phyloP scores from a whole-genome alignment of 2,888 invertebrate species.

The Clanis bilineata region DNA sequence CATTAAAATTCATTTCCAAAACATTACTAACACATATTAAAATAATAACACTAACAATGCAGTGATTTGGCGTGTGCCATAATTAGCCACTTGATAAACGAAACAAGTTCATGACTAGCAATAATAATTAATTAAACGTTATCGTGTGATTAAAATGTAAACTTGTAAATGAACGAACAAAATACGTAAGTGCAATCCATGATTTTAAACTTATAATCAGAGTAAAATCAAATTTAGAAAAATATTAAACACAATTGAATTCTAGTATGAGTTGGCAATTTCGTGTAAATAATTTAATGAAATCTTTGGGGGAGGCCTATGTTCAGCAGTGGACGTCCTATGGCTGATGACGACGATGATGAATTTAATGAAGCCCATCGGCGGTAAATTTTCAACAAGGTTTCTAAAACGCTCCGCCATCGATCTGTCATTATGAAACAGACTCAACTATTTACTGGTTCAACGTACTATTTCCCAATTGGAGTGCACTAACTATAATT shows the following conservation, averaged over 20 bases:
- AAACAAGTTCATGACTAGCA: background rate
- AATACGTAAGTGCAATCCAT: background rate
- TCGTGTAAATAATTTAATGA: no score
- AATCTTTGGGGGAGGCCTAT: no score
- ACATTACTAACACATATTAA: background rate
- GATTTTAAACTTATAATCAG: background rate
- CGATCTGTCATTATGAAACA: background rate
- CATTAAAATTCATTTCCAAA: background rate
- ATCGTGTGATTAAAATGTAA: no score
- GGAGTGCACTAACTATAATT: conserved; percentile 56
- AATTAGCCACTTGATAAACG: background rate
- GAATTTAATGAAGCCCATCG: no score
- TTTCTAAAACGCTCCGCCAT: background rate
- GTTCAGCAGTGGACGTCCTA: no score
- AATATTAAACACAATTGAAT: no score
- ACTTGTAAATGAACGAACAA: background rate
- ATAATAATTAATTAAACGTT: background rate
- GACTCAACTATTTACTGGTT: conserved; percentile 33
- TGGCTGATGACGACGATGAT: no score
- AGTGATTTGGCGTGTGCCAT: background rate
- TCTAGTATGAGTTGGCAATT: no score
- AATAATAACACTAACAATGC: background rate
- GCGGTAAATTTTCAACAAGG: no score
- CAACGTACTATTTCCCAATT: conserved; percentile 55
- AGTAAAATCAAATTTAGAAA: background rate